Percentiles rank a stretch among this genome's conserved stretches.
These are phyloP conservation scores for Saguinus imperator DNA, from an alignment of 2,113 vertebrate species.

Conservation along the genomic window DNA sequence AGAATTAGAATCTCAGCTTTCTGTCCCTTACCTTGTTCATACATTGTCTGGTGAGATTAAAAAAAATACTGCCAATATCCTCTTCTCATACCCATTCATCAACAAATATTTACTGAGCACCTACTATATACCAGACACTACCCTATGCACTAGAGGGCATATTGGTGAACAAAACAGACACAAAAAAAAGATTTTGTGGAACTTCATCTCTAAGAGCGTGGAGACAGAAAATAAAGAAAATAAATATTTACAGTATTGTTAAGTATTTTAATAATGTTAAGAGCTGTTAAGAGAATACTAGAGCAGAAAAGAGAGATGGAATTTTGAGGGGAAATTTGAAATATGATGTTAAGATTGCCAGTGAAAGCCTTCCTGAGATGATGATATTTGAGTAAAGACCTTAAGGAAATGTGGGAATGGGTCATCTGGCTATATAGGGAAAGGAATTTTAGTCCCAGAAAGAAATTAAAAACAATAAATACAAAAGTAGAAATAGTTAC, in stretches of 20 bases:
- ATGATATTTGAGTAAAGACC: not conserved
- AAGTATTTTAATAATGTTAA: not conserved
- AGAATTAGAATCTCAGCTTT: not conserved
- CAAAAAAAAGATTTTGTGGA: not conserved
- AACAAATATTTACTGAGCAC: not conserved
- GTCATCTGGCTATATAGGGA: not conserved
- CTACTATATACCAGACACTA: not conserved
- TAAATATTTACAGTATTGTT: not conserved
- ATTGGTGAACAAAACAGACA: not conserved
- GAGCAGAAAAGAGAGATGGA: not conserved
- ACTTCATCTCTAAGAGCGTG: not conserved
- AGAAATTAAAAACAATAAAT: not conserved
- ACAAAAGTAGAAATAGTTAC: not conserved
- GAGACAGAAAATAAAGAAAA: not conserved
- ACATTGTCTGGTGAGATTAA: not conserved
- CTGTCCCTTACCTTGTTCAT: not conserved
- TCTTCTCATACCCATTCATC: not conserved
- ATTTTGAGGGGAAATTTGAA: not conserved
- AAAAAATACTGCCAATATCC: not conserved
- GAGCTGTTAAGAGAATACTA: not conserved
- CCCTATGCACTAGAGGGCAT: not conserved
- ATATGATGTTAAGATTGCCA: not conserved
- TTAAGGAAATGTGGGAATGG: not conserved
- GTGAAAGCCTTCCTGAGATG: not conserved
- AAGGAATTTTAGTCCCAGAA: not conserved